Percentiles rank a stretch among this genome's conserved stretches.
Evolutionary conservation across 2,888 invertebrate genomes (phyloP).

Genomic region (Nymphalis polychloros): DNA sequence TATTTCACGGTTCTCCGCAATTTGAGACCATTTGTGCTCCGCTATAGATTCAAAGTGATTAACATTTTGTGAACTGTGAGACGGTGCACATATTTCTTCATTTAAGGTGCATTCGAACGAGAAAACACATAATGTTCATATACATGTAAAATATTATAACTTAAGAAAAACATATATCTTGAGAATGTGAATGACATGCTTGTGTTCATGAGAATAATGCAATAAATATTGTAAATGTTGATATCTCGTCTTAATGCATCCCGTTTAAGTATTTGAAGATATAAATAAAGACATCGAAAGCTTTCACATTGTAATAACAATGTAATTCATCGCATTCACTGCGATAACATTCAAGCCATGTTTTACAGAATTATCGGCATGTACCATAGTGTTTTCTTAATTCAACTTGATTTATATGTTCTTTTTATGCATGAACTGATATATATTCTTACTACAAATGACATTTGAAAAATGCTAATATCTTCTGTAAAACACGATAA

Average conservation of each 20-base stretch:
- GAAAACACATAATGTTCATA: slow-evolving; percentile 12
- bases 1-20: slow-evolving; percentile 18
- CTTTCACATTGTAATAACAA: slow-evolving; percentile 25
- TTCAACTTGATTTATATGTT: neutral
- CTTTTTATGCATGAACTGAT: neutral
- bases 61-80: slow-evolving; percentile 12
- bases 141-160: too few relatives aligned
- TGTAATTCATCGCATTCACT: slow-evolving; percentile 14
- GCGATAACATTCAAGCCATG: slow-evolving; percentile 24
- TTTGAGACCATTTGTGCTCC: slow-evolving; percentile 22
- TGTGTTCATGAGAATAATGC: slow-evolving; percentile 13
- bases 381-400: neutral
- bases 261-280: slow-evolving; percentile 11
- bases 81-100: slow-evolving; percentile 16
- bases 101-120: slow-evolving; percentile 33
- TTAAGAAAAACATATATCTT: neutral
- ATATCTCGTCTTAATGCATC: slow-evolving; percentile 36
- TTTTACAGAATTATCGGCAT: slow-evolving; percentile 24
- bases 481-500: slow-evolving; percentile 38
- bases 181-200: slow-evolving; percentile 6
- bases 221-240: slow-evolving; percentile 7
- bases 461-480: neutral
- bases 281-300: slow-evolving; percentile 38
- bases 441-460: slow-evolving; percentile 12
- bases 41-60: slow-evolving; percentile 9